Base-by-base conservation (phyloP, 2,797 vertebrate species). In the Margarornis squamiger region DNA sequence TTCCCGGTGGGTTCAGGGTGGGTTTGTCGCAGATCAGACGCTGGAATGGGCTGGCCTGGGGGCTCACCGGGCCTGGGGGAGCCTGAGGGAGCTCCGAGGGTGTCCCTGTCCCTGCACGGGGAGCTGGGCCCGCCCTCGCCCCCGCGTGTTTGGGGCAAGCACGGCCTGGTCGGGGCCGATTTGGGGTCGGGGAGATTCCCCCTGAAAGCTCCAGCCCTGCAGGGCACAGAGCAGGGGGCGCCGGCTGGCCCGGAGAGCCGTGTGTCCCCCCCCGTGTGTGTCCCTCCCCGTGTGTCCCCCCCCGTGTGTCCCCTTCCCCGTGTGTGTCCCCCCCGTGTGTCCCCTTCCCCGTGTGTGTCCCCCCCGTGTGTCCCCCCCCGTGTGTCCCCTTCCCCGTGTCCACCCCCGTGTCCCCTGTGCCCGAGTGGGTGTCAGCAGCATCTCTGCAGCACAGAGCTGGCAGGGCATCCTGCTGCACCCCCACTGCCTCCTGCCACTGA, bases 121-220 rank as follows among this genome's bases (percentile, higher is more conserved):
- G 65, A 39, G 16, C 76, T 16, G 43, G n/a, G n/a, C 34, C 19
- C 36, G 0, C 12, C 0, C 3, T 23, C 46, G 12, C 6, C 46
- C 7, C 46, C 21, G 22, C 12, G 21, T 22, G 45, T 21, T 46
- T 22, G 45, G 45, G 45, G 45, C 21, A 22, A 62, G 22, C 9
- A 3, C 29, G 21, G 32, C 34, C 1, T 9, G 46, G 10, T 21
- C 30, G 8, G 61, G n/a, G 16, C 21, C 16, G 41, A 15, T 4
- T 3, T 7, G 14, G 70, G 27, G 3, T 3, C 4, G 48, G 18
- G 26, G 45, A 63, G 51, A 12, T 62, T 49, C 10, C n/a, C 22
- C 43, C 20, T 32, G 71, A 68, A 27, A 15, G 46, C 55, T 26
- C 2, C 83, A 5, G n/a, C 5, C 17, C 51, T n/a, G 67, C 36